These are phyloP conservation scores for Oreortyx pictus DNA, from an alignment of 2,797 vertebrate genomes.

Conservation along the genomic window DNA sequence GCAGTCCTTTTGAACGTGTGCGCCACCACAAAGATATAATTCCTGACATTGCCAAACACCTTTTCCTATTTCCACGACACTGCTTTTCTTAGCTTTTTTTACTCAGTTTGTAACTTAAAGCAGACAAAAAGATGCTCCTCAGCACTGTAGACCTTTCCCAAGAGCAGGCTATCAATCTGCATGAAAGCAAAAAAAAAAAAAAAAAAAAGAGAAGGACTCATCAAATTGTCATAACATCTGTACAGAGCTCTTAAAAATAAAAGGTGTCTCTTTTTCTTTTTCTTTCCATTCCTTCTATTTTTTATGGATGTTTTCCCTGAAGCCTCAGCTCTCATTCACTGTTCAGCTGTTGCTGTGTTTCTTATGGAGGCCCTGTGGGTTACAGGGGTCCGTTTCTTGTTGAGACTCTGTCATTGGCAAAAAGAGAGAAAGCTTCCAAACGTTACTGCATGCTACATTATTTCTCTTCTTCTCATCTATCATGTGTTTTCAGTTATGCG, in stretches of 20 bases:
- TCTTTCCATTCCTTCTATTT: conserved; percentile 53
- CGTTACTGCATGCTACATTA: conserved; percentile 29
- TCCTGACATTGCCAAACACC: background rate
- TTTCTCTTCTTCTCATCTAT: conserved; percentile 57
- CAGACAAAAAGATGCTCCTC: conserved; percentile 16
- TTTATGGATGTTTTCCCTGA: conserved; percentile 65
- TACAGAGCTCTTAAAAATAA: background rate
- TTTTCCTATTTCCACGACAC: background rate
- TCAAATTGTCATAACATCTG: conserved; percentile 63
- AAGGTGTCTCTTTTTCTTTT: background rate
- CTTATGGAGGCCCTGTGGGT: conserved; percentile 37
- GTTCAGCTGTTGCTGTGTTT: conserved; percentile 65
- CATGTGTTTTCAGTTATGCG: conserved; percentile 67
- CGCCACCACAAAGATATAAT: background rate
- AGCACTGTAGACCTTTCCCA: conserved; percentile 41
- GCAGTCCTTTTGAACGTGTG: background rate
- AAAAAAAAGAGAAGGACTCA: conserved; percentile 38
- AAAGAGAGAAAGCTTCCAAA: conserved; percentile 63
- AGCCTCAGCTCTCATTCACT: conserved; percentile 39
- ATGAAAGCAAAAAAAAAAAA: conserved; percentile 42
- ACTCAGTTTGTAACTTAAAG: conserved; percentile 30
- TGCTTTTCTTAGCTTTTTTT: conserved; percentile 28
- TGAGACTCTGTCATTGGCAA: conserved; percentile 33
- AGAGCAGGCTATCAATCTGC: conserved; percentile 53
- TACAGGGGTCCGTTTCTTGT: conserved; percentile 30